A percentile compares a stretch with the other conserved stretches of the same genome.
These are phyloP conservation scores for Drosophila orena DNA, from an alignment of 1,140 invertebrate species.

Conservation along the genomic window DNA sequence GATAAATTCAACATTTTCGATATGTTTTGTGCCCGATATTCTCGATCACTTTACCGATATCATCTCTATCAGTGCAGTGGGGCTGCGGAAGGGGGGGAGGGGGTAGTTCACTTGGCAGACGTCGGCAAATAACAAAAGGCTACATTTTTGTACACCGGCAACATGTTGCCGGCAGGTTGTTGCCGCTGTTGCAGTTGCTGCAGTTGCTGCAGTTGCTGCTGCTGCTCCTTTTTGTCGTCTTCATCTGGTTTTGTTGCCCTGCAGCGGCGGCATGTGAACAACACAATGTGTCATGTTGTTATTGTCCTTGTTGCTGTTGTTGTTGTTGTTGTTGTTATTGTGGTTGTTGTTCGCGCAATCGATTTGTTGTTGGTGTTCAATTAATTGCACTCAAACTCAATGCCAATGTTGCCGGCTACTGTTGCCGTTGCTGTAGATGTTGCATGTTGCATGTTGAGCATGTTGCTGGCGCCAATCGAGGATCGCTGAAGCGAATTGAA, in stretches of 20 bases:
- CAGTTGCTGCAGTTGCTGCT: slow-evolving; percentile 44
- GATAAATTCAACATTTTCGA: background rate
- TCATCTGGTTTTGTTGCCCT: slow-evolving; percentile 64
- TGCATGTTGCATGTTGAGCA: slow-evolving; percentile 24
- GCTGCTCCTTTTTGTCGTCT: slow-evolving; percentile 71
- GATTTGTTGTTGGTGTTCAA: slow-evolving; percentile 83
- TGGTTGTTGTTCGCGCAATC: slow-evolving; percentile 74
- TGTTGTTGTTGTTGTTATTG: slow-evolving; percentile 31
- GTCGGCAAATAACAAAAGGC: slow-evolving; percentile 63
- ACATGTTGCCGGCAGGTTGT: slow-evolving; percentile 71
- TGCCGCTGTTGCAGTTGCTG: slow-evolving; percentile 17
- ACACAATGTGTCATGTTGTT: slow-evolving; percentile 76
- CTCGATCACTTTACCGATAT: background rate
- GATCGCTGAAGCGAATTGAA: slow-evolving; percentile 24
- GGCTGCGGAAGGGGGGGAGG: background rate
- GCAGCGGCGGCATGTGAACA: slow-evolving; percentile 74
- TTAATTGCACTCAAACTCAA: slow-evolving; percentile 79
- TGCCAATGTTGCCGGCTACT: slow-evolving; percentile 59
- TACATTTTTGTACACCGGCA: slow-evolving; percentile 65
- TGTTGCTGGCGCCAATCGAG: slow-evolving; percentile 60
- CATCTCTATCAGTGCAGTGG: background rate
- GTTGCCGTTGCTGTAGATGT: slow-evolving; percentile 30
- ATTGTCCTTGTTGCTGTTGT: slow-evolving; percentile 35
- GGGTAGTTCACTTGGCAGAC: slow-evolving; percentile 37
- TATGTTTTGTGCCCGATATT: background rate